Conservation (phyloP, 37 sponge, comb jelly and placozoan genomes). For the Geodia barretti region DNA sequence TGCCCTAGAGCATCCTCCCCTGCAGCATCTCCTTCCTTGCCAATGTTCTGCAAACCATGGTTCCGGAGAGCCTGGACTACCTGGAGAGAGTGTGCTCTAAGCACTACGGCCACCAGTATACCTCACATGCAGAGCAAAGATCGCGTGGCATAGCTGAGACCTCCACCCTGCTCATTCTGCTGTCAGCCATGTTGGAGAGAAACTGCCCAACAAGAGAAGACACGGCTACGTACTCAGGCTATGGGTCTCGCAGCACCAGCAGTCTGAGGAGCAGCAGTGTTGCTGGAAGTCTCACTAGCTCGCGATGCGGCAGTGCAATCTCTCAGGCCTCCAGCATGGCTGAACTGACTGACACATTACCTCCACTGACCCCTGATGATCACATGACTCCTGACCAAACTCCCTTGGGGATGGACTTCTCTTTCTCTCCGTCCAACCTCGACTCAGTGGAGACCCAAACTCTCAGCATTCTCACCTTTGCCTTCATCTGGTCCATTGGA, state of each 20-base stretch:
- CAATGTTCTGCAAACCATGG: conserved; percentile 25
- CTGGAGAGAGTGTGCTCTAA: conserved; percentile 8
- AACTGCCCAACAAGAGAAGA: conserved; percentile 38
- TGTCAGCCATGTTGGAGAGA: conserved; percentile 63
- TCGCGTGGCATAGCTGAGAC: conserved; percentile 18
- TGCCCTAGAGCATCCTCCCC: background rate
- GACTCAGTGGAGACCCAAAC: conserved; percentile 35
- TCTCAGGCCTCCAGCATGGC: background rate
- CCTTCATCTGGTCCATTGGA: conserved; percentile 72
- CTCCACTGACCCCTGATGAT: too few species aligned
- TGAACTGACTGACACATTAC: background rate
- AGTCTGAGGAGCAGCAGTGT: conserved; percentile 8
- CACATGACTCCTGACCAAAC: background rate
- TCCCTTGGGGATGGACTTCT: background rate
- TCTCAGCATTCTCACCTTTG: conserved; percentile 29
- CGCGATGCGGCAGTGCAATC: conserved; percentile 8
- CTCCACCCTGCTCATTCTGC: conserved; percentile 32
- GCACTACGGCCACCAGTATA: background rate
- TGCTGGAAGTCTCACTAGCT: conserved; percentile 7
- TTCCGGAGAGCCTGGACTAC: conserved; percentile 49
- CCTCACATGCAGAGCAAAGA: background rate
- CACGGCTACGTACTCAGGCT: background rate
- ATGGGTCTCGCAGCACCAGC: background rate
- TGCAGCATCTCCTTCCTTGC: conserved; percentile 44
- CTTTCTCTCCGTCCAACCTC: conserved; percentile 6